Percentiles rank a stretch among this genome's conserved stretches.
Conservation (phyloP, 2,113 vertebrate genomes). For the Catharus bicknelli region DNA sequence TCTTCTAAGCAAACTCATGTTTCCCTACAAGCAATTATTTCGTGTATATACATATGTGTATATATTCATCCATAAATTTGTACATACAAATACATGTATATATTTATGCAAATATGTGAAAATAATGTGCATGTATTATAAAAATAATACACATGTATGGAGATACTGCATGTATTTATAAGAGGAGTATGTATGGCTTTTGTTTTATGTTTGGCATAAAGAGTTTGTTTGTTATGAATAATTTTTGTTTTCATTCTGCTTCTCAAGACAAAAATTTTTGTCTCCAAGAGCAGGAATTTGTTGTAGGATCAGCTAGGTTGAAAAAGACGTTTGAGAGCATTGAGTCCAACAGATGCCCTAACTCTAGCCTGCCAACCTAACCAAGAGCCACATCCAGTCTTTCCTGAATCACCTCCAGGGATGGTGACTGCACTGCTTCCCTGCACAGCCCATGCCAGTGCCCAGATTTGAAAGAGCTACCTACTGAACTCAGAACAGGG, state of each 20-base stretch:
- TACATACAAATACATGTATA: not conserved
- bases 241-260: not conserved
- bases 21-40: not conserved
- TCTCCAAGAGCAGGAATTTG: not conserved
- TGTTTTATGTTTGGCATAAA: not conserved
- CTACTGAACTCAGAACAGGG: not conserved
- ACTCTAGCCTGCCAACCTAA: not conserved
- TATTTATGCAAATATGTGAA: not conserved
- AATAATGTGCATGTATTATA: not conserved
- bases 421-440: rapidly evolving
- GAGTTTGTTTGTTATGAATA: not conserved
- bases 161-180: not conserved
- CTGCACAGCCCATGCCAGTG: not conserved
- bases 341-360: rapidly evolving
- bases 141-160: not conserved
- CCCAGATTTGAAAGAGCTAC: not conserved
- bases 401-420: rapidly evolving
- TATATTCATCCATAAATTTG: too few species aligned
- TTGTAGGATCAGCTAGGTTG: not conserved
- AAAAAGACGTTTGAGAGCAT: not conserved
- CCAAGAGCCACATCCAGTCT: not conserved
- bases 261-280: not conserved
- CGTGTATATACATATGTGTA: not conserved
- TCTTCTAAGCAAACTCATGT: not conserved
- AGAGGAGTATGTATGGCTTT: not conserved